Base-by-base conservation (phyloP, 2,888 invertebrate genomes). In the Amphipoea lucens region DNA sequence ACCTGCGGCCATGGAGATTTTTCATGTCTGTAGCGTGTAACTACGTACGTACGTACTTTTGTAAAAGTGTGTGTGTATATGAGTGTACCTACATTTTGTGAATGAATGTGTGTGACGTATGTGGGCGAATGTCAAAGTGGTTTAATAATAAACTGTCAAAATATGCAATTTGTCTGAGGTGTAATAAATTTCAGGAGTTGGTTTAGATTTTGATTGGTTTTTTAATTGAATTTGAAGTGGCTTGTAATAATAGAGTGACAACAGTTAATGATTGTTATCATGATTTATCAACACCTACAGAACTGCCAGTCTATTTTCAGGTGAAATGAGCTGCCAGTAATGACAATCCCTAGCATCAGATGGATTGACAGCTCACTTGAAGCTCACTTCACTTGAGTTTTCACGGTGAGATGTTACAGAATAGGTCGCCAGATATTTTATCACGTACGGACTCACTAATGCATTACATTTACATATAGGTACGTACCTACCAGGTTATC, bases 1-100 rank as follows among this genome's bases (percentile, higher is more conserved):
- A 90, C 93, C 91, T 83, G 77, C 60, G 93, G 92, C 92, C 84
- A 91, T 86, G 88, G 85, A 85, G 88, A 90, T 92, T 90, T 91
- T 92, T 92, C 90, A 90, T 87, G 40, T 76, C 63, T 23, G 72
- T 63, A 68, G 62, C 73, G 14, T 73, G 70, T 81, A 74, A 63
- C 73, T 81, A 74, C 17, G 17, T 69, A 65, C n/a, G 4, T 48
- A 65, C 51, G 11, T 48, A 40, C 14, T 42, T 75, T 74, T 54
- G 12, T n/a, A 29, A 45, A 48, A 68, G 45, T 79, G 57, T 77
- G 62, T 17, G 79, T 82, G 67, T 45, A 12, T 67, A 36, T n/a
- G 4, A 6, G 45, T 63, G 29, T 79, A n/a, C 29, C 29, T 29
- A 29, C 48, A 9, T 60, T 71, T 62, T 0, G 14, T 66, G 40